Percentiles rank a stretch among this genome's conserved stretches.
These are phyloP conservation scores for Platichthys flesus DNA, from an alignment of 2,113 vertebrate species.

Conservation along the genomic window DNA sequence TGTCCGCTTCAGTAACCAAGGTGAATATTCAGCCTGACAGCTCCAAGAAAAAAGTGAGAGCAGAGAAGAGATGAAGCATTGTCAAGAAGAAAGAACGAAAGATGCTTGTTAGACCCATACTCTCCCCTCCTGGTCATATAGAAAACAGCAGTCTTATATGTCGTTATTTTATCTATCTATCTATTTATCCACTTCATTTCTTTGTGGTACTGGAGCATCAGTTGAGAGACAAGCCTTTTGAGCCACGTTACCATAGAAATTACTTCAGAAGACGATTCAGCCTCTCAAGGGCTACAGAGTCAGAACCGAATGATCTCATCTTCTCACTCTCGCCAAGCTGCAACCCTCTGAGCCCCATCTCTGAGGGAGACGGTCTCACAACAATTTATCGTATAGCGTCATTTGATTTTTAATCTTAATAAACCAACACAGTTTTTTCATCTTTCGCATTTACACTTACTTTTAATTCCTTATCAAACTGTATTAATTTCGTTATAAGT, in stretches of 20 bases:
- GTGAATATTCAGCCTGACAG: slow-evolving; percentile 68
- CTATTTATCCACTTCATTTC: background rate
- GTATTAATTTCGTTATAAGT: too few relatives aligned
- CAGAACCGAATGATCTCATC: too few relatives aligned
- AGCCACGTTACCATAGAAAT: background rate
- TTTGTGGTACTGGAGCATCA: background rate
- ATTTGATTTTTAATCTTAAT: too few relatives aligned
- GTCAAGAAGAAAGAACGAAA: slow-evolving; percentile 9
- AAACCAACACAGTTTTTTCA: too few relatives aligned
- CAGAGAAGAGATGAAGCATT: slow-evolving; percentile 1
- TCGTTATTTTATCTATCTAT: background rate
- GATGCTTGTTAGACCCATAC: slow-evolving; percentile 27
- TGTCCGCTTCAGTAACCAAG: slow-evolving; percentile 62
- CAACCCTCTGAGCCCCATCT: too few relatives aligned
- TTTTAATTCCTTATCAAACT: too few relatives aligned
- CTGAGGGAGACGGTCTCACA: too few relatives aligned
- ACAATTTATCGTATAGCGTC: too few relatives aligned
- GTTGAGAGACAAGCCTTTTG: background rate
- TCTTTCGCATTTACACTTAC: too few relatives aligned
- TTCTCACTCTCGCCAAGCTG: too few relatives aligned
- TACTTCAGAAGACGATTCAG: background rate
- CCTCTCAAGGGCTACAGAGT: background rate
- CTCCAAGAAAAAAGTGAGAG: slow-evolving; percentile 40
- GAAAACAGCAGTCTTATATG: slow-evolving; percentile 14
- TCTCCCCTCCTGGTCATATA: slow-evolving; percentile 40